phyloP scores from a whole-genome alignment of 2,113 vertebrate species.

The Smithornis capensis region DNA sequence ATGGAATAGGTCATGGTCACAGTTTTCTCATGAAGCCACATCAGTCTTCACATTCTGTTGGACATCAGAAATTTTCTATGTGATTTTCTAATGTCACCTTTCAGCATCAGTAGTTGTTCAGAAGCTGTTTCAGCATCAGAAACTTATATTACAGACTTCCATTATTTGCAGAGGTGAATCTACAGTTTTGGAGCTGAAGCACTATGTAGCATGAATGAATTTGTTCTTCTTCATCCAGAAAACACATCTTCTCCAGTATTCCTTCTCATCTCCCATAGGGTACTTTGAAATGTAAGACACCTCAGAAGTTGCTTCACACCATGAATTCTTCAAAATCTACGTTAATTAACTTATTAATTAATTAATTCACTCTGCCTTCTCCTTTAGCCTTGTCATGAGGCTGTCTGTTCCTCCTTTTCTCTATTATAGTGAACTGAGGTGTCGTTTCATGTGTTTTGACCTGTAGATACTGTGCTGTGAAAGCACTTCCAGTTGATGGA shows the following conservation, averaged over 20 bases:
- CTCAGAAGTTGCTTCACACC: neutral
- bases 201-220: neutral
- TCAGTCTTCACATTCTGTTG: accelerated
- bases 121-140: neutral
- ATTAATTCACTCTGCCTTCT: neutral
- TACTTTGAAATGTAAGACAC: neutral
- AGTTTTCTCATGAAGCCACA: neutral
- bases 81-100: neutral
- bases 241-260: neutral
- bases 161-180: neutral
- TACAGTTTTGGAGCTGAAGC: neutral
- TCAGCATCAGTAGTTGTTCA: neutral
- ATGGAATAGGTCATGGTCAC: neutral
- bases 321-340: neutral
- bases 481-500: neutral
- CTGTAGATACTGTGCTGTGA: neutral
- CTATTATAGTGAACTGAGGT: neutral
- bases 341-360: neutral
- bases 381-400: neutral
- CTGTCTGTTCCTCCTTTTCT: neutral
- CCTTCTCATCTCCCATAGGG: neutral
- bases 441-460: neutral
- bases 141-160: neutral
- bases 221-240: neutral
- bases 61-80: neutral